Evolutionary conservation across 2,797 vertebrate species (phyloP).

Genomic region (Bradypus variegatus): DNA sequence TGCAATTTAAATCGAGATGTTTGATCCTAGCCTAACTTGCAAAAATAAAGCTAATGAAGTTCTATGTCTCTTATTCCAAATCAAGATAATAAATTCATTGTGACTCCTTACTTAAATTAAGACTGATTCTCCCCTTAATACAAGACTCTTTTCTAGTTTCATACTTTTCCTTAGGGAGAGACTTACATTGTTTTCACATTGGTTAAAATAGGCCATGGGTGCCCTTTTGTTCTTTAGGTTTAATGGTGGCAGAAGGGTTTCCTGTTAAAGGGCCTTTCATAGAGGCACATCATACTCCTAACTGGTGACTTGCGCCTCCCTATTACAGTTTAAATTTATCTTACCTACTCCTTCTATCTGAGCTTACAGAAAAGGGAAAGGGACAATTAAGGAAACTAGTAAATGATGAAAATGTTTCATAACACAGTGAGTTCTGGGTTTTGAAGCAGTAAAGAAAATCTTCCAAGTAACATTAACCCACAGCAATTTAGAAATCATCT

Average conservation of each 20-base stretch:
- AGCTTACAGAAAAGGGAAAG: not conserved
- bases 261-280: too few species aligned
- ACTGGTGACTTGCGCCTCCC: not conserved
- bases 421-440: not conserved
- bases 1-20: not conserved
- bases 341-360: not conserved
- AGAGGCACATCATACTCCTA: too few species aligned
- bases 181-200: not conserved
- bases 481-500: not conserved
- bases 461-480: not conserved
- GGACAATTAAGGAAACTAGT: not conserved
- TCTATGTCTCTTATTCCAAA: not conserved
- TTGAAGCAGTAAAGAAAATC: slow-evolving; percentile 5
- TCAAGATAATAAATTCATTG: not conserved
- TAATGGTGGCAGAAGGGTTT: not conserved
- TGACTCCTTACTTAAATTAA: not conserved
- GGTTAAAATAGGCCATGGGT: not conserved
- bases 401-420: not conserved
- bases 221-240: not conserved
- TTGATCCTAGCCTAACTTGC: not conserved
- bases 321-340: not conserved
- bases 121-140: not conserved
- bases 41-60: not conserved
- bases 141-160: not conserved
- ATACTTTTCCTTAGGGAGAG: not conserved